Conservation (phyloP, 2,888 invertebrate species). For the Mactromeris polynyma region DNA sequence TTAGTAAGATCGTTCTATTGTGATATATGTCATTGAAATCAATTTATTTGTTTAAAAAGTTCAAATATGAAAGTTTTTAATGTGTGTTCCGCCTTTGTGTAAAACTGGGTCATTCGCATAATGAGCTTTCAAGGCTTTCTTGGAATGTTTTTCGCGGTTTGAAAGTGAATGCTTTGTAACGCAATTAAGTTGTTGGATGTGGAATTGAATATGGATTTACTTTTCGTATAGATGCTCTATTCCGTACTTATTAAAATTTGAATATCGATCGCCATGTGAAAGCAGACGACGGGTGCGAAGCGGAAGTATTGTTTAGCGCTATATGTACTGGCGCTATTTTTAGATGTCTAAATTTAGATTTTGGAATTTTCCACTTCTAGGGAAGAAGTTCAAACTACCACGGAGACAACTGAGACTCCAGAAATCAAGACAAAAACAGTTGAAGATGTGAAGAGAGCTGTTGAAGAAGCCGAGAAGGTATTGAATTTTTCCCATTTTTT, state of each 20-base stretch:
- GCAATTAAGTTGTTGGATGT: neutral
- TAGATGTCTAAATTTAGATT: constrained; percentile 34
- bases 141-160: neutral
- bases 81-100: constrained; percentile 63
- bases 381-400: constrained; percentile 77
- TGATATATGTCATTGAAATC: neutral
- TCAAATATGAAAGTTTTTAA: neutral
- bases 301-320: constrained; percentile 32
- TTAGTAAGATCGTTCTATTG: neutral
- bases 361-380: constrained; percentile 60
- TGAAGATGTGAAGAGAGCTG: constrained; percentile 76
- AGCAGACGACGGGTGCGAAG: constrained; percentile 48
- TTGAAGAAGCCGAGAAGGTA: constrained; percentile 70
- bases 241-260: neutral
- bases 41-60: neutral
- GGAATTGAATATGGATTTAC: neutral
- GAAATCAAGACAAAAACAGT: constrained; percentile 78
- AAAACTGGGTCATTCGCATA: constrained; percentile 68
- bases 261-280: constrained; percentile 18
- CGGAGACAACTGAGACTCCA: constrained; percentile 70
- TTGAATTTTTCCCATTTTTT: neutral
- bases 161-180: neutral
- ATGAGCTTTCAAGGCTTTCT: constrained; percentile 45
- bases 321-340: constrained; percentile 19
- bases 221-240: too few relatives aligned